phyloP scores from a whole-genome alignment of 2,888 invertebrate species.

The Melipona beecheii region DNA sequence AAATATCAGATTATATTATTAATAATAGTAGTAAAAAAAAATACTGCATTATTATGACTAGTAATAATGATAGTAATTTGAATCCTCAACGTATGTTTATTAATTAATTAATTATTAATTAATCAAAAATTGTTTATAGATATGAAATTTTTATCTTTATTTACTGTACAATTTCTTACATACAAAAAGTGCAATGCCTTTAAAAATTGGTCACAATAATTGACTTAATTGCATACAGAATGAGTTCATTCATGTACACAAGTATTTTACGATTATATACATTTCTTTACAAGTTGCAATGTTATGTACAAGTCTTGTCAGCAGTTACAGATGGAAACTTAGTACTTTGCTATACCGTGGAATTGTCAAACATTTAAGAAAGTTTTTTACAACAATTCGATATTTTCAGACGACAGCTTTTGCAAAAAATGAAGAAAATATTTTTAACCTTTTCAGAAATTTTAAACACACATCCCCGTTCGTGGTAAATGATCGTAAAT shows the following conservation, averaged over 20 bases:
- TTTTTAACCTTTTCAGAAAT: conserved; percentile 26
- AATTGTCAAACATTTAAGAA: conserved; percentile 11
- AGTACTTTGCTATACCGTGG: background rate
- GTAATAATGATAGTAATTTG: no score
- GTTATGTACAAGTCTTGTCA: conserved; percentile 51
- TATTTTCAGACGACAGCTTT: background rate
- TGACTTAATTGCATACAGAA: conserved; percentile 43
- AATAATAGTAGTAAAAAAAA: no score
- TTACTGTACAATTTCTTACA: conserved; percentile 66
- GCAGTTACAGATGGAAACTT: background rate
- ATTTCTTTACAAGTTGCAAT: conserved; percentile 60
- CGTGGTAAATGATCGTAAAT: no score
- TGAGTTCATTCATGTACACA: conserved; percentile 19
- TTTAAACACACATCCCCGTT: background rate
- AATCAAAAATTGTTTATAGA: background rate
- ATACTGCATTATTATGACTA: no score
- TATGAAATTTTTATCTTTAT: conserved; percentile 63
- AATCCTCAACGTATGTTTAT: background rate
- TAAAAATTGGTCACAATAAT: conserved; percentile 40
- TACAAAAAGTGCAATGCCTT: conserved; percentile 55
- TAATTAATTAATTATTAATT: background rate
- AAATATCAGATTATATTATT: no score
- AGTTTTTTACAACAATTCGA: background rate
- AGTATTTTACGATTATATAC: conserved; percentile 47
- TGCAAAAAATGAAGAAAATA: conserved; percentile 16